Conservation (phyloP, 1,140 invertebrate species). For the Phocides pigmalion region DNA sequence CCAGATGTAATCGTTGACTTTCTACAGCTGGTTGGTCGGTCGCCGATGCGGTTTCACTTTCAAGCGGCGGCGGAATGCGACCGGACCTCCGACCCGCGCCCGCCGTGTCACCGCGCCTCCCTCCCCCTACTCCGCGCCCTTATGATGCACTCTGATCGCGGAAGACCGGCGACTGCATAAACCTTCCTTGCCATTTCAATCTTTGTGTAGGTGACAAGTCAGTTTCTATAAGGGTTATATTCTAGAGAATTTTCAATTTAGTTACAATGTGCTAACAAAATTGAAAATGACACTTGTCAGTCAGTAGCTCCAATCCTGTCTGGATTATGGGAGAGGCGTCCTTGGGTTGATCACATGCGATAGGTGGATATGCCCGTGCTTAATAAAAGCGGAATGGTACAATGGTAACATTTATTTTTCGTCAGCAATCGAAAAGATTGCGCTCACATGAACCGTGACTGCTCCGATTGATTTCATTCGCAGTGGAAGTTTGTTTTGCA, state of each 20-base stretch:
- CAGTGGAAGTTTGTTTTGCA: slow-evolving; percentile 40
- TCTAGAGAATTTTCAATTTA: not conserved
- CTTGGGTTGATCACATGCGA: no score
- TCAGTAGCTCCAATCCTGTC: not conserved
- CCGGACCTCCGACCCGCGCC: slow-evolving; percentile 74
- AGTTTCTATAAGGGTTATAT: not conserved
- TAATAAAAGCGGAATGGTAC: no score
- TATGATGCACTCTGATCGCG: slow-evolving; percentile 19
- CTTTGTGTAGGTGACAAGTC: no score
- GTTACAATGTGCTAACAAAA: no score
- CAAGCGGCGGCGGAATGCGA: slow-evolving; percentile 73
- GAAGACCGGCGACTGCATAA: not conserved
- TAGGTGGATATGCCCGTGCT: no score
- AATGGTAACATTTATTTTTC: no score
- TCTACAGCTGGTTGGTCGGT: slow-evolving; percentile 69
- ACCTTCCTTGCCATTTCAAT: no score
- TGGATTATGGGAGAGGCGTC: no score
- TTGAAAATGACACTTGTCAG: no score
- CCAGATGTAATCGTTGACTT: slow-evolving; percentile 79
- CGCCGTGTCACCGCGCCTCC: slow-evolving; percentile 50
- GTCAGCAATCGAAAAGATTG: no score
- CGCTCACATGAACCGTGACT: slow-evolving; percentile 2
- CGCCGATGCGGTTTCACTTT: slow-evolving; percentile 75
- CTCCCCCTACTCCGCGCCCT: slow-evolving; percentile 33
- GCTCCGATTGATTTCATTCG: not conserved